Conservation (phyloP, 2,113 vertebrate species). For the Amblyornis subalaris region DNA sequence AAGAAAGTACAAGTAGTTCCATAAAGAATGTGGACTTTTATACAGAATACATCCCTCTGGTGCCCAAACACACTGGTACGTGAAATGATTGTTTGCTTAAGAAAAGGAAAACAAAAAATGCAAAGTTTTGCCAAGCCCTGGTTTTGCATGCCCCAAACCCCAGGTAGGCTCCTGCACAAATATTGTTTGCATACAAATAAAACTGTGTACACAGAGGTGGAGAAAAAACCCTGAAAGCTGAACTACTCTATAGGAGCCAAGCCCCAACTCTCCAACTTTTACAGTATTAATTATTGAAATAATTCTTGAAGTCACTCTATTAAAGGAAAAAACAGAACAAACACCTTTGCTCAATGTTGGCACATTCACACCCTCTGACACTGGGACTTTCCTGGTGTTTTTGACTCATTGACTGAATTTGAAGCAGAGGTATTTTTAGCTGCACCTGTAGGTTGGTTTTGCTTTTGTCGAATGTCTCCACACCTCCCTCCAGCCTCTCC, state of each 20-base stretch:
- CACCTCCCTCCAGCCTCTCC: neutral
- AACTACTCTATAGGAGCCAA: neutral
- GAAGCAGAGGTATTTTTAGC: neutral
- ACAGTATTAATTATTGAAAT: neutral
- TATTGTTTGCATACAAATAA: slow-evolving; percentile 16
- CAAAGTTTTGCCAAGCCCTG: neutral
- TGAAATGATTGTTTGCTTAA: neutral
- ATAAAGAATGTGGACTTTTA: neutral
- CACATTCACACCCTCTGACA: neutral
- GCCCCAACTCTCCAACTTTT: neutral
- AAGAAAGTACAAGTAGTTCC: neutral
- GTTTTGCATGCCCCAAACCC: neutral
- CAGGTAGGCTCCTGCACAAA: slow-evolving; percentile 1
- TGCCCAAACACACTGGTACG: neutral
- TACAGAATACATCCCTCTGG: neutral
- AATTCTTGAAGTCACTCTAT: neutral
- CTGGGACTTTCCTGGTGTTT: neutral
- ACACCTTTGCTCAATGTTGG: neutral
- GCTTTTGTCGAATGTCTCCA: neutral
- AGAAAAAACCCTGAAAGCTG: neutral
- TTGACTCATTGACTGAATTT: neutral
- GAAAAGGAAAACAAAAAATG: neutral
- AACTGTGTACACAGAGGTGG: neutral
- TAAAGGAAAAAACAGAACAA: neutral
- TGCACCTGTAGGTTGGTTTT: neutral